Conservation (phyloP, 2,797 vertebrate genomes). For the Sciurus carolinensis region DNA sequence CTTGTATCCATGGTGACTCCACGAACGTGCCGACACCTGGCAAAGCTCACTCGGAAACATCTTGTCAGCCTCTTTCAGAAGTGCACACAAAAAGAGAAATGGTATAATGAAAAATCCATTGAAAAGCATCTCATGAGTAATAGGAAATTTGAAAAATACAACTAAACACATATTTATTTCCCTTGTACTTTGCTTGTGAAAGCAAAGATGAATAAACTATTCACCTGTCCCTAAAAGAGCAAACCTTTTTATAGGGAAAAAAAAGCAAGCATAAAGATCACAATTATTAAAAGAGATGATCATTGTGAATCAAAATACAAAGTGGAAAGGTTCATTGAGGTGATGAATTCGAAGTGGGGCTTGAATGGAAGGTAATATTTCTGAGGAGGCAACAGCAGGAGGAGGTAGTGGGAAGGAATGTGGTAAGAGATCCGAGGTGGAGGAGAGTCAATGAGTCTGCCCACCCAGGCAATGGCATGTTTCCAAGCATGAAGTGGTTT, state of each 20-base stretch:
- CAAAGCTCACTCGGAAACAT: conserved; percentile 77
- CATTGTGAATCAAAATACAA: background rate
- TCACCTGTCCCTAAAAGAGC: background rate
- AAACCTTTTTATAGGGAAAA: background rate
- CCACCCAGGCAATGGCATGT: too few species aligned
- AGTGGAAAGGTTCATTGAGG: background rate
- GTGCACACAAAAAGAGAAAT: conserved; percentile 69
- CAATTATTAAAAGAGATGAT: background rate
- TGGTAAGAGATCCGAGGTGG: background rate
- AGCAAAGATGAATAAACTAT: conserved; percentile 56
- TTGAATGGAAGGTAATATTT: background rate
- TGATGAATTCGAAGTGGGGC: background rate
- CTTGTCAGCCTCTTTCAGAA: conserved; percentile 77
- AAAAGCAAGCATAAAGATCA: background rate
- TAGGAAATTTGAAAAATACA: conserved; percentile 57
- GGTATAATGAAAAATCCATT: conserved; percentile 74
- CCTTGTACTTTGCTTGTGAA: background rate
- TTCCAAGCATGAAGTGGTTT: background rate
- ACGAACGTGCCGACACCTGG: conserved; percentile 72
- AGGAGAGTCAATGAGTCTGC: background rate
- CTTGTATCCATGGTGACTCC: conserved; percentile 82
- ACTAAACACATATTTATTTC: conserved; percentile 39
- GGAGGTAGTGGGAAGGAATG: background rate
- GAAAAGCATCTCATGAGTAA: conserved; percentile 62
- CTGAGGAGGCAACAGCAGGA: background rate